A percentile compares a stretch with the other conserved stretches of the same genome.
Evolutionary conservation across 2,113 vertebrate species (phyloP).

Genomic region (Amia ocellicauda): DNA sequence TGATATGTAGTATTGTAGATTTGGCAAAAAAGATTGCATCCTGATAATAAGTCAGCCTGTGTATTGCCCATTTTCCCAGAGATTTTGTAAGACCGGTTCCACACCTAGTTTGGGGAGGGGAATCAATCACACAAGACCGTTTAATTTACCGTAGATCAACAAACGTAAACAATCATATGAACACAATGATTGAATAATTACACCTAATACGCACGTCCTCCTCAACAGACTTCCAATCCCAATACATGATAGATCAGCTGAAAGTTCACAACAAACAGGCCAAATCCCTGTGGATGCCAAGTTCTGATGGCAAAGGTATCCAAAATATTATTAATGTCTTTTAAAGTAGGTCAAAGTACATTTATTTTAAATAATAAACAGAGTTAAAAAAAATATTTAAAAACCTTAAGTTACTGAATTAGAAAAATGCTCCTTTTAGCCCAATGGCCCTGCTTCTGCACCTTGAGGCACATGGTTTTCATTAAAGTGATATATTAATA

Average conservation of each 20-base stretch:
- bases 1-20: too few species aligned
- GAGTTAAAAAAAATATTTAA: neutral
- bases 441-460: neutral
- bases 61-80: too few species aligned
- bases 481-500: slow-evolving; percentile 1
- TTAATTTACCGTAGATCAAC: neutral
- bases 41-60: too few species aligned
- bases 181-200: neutral
- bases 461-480: neutral
- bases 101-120: too few species aligned
- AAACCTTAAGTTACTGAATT: neutral
- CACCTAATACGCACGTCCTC: neutral
- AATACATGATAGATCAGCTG: neutral
- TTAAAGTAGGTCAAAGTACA: slow-evolving; percentile 1
- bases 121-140: neutral
- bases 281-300: slow-evolving; percentile 6
- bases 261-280: slow-evolving; percentile 6
- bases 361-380: neutral
- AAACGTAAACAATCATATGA: neutral
- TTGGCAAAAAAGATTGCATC: too few species aligned
- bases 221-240: neutral
- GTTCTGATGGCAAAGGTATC: neutral
- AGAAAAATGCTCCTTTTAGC: neutral
- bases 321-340: slow-evolving; percentile 4
- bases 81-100: too few species aligned